Evolutionary conservation across 2,797 vertebrate genomes (phyloP), one percentile per base, ranked within the genome.

Genomic region (Hyperoplus immaculatus): DNA sequence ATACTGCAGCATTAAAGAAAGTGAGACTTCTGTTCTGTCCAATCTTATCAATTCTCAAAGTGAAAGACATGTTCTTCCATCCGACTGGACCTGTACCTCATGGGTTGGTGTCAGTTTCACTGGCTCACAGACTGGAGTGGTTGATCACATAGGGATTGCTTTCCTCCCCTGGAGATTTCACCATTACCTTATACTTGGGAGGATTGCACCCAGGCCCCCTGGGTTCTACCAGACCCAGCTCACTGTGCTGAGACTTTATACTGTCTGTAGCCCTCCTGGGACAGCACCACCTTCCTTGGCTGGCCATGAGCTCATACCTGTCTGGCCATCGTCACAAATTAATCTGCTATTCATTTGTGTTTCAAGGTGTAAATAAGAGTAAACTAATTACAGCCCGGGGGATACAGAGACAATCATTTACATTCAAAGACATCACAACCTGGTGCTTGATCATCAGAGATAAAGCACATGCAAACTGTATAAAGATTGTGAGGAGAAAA

Each of bases 21-120:
- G 60, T 59, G 55, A 69, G 86, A 38, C 55, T 73, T 83, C 56
- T 56, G 57, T 62, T 78, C 47, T 65, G 55, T 82, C 66, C 39
- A 18, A 69, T 80, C 69, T 80, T 76, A 65, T 86, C 54, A 64
- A 36, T 50, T 77, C 69, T 84, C 70, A 76, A 82, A 75, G 80
- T 89, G 76, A 87, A 72, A 76, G 18, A 67, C 60, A 58, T 67
- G 54, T 87, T 87, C 88, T 87, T 79, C 61, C 59, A 75, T 60
- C 58, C 69, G 75, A 84, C 57, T 76, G 71, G 71, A 76, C 80
- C 69, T 72, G 66, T 18, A 53, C 39, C 76, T 82, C 29, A 39
- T 63, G 64, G 61, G 68, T 29, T 67, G 73, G 72, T 87, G 69
- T 88, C 70, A 70, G 10, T 88, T 83, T 82, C 83, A 75, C 29